Base-by-base conservation (phyloP, 2,113 vertebrate species). In the Paradoxurus hermaphroditus region DNA sequence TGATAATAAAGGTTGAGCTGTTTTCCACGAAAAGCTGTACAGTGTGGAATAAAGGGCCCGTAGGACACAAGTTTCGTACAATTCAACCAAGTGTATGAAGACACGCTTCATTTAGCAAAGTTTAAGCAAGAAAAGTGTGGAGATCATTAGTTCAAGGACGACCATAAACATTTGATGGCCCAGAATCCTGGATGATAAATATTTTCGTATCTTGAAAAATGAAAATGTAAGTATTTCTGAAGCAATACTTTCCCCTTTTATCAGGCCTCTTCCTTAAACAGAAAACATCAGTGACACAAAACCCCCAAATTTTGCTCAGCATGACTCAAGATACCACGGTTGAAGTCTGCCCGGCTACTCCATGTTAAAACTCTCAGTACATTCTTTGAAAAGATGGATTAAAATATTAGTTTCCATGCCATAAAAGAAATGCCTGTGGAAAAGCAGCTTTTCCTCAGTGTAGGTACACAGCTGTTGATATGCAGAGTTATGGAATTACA, bases 321-420 rank as follows among this genome's bases (percentile, higher is more conserved):
- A 46, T 36, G 87, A 86, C 36, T 36, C 7, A 3, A 88, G 27
- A 77, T 73, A 94, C 25, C 92, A 86, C 34, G 67, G 81, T 65
- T 94, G 73, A 93, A 89, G 23, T 72, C 59, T 72, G 36, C 86
- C 21, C 23, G 29, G 70, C n/a, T 65, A 97, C 49, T 29, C 62
- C 44, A 44, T 44, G 83, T 68, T 96, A 91, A 65, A 81, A 95
- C 83, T 91, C 91, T 93, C 78, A 70, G 53, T 29, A 87, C 72
- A 94, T 70, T 96, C 87, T 96, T 91, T 90, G 83, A 95, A 97
- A 97, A 79, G 85, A 85, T 86, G 81, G 96, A 97, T 97, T 96
- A 97, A 96, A 91, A 91, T 94, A 83, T 96, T 96, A 94, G 95
- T 90, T 97, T 97, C 86, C 78, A 73, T 31, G 59, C 34, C 85